These are phyloP conservation scores for Microcebus ravelobensis DNA, from an alignment of 2,113 vertebrate species.

Conservation along the genomic window DNA sequence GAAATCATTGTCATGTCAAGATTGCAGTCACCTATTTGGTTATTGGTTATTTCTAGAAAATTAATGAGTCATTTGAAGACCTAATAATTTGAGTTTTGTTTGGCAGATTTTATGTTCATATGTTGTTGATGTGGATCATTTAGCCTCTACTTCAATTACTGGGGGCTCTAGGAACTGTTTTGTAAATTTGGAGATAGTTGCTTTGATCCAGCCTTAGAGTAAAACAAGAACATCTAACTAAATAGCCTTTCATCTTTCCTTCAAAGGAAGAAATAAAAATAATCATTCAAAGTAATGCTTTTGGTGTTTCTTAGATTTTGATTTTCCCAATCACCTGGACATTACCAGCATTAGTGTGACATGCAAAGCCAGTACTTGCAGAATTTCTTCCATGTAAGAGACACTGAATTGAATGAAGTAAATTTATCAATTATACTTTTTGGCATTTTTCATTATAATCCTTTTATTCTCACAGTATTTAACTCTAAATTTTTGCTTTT, in stretches of 20 bases:
- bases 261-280: conserved; percentile 75
- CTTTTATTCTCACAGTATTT: conserved; percentile 1
- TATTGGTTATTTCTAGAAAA: conserved; percentile 55
- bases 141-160: conserved; percentile 20
- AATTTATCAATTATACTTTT: neutral
- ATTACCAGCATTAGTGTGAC: conserved; percentile 42
- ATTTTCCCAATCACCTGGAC: conserved; percentile 49
- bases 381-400: conserved; percentile 19
- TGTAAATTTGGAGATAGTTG: conserved; percentile 51
- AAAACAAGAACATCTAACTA: conserved; percentile 66
- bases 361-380: conserved; percentile 56
- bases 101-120: conserved; percentile 57
- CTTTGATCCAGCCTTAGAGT: conserved; percentile 60
- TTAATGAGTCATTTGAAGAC: conserved; percentile 45
- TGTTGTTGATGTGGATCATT: conserved; percentile 54
- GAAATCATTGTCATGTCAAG: conserved; percentile 46
- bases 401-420: neutral
- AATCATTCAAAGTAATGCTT: conserved; percentile 51
- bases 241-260: conserved; percentile 66
- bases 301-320: conserved; percentile 35
- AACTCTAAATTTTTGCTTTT: conserved; percentile 18
- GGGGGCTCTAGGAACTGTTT: conserved; percentile 45
- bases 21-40: conserved; percentile 29
- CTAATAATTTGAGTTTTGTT: neutral
- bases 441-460: neutral